Conservation (phyloP, 2,888 invertebrate genomes). For the Dascillus cervinus region DNA sequence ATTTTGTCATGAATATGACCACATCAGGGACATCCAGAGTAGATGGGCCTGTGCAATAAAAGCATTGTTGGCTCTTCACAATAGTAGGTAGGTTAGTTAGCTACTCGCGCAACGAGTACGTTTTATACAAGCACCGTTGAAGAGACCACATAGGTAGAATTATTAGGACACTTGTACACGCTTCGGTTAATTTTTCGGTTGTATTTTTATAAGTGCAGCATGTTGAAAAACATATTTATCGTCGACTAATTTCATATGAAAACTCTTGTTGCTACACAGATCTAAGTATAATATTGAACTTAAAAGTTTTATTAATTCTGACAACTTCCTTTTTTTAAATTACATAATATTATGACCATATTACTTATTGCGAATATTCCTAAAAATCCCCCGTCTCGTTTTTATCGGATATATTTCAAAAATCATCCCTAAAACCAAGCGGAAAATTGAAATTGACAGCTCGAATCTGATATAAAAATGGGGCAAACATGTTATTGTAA, state of each 20-base stretch:
- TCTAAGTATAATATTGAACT: too few species aligned
- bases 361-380: too few species aligned
- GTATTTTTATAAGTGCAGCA: too few species aligned
- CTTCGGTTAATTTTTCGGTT: conserved; percentile 22
- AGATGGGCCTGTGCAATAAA: conserved; percentile 5
- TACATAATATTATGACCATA: too few species aligned
- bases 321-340: too few species aligned
- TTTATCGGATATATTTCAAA: conserved; percentile 12
- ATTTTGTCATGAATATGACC: conserved; percentile 13
- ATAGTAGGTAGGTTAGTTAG: conserved; percentile 24
- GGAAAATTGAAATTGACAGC: conserved; percentile 22
- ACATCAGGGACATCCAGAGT: conserved; percentile 16
- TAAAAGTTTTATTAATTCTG: too few species aligned
- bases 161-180: conserved; percentile 35
- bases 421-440: conserved; percentile 26
- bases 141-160: conserved; percentile 38
- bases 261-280: too few species aligned
- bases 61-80: conserved; percentile 9
- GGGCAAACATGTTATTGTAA: conserved; percentile 20
- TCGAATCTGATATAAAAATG: conserved; percentile 11
- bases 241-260: too few species aligned
- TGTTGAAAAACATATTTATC: too few species aligned
- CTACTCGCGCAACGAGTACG: conserved; percentile 21
- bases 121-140: conserved; percentile 24
- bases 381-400: too few species aligned